These are phyloP conservation scores for Gila orcuttii DNA, from an alignment of 2,113 vertebrate species.

Conservation along the genomic window DNA sequence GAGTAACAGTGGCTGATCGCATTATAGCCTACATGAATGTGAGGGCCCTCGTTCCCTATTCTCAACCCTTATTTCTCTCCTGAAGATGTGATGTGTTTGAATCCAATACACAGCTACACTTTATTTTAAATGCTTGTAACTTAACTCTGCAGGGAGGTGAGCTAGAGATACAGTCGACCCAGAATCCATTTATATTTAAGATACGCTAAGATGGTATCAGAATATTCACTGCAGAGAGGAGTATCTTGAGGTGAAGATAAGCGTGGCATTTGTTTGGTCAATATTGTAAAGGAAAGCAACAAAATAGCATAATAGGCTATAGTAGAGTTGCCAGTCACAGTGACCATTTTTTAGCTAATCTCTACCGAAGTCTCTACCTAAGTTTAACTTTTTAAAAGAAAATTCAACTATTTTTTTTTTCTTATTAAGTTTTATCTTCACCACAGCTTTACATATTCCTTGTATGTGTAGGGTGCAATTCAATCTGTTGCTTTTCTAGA, in stretches of 20 bases:
- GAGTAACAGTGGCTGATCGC: conserved; percentile 3
- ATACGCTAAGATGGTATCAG: conserved; percentile 18
- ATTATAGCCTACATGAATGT: conserved; percentile 1
- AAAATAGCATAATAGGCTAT: not conserved
- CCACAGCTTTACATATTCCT: not conserved
- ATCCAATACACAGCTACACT: conserved; percentile 44
- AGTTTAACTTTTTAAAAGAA: not conserved
- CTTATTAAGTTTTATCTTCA: conserved; percentile 9
- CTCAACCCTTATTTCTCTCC: conserved; percentile 7
- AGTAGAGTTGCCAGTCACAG: not conserved
- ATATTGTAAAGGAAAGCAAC: not conserved
- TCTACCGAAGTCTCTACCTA: not conserved
- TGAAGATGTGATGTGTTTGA: conserved; percentile 44
- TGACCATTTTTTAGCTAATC: not conserved
- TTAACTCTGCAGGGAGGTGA: conserved; percentile 43
- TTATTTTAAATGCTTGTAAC: conserved; percentile 45
- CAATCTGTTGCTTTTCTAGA: conserved; percentile 18
- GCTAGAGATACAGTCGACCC: conserved; percentile 40
- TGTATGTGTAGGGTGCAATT: not conserved
- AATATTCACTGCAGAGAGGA: conserved; percentile 23
- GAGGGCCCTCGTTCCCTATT: not conserved
- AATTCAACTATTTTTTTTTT: not conserved
- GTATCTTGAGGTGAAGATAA: conserved; percentile 11
- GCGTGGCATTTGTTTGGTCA: conserved; percentile 18
- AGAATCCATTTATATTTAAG: conserved; percentile 34